Conservation (phyloP, 2,888 invertebrate species). For the Ochropleura plecta region DNA sequence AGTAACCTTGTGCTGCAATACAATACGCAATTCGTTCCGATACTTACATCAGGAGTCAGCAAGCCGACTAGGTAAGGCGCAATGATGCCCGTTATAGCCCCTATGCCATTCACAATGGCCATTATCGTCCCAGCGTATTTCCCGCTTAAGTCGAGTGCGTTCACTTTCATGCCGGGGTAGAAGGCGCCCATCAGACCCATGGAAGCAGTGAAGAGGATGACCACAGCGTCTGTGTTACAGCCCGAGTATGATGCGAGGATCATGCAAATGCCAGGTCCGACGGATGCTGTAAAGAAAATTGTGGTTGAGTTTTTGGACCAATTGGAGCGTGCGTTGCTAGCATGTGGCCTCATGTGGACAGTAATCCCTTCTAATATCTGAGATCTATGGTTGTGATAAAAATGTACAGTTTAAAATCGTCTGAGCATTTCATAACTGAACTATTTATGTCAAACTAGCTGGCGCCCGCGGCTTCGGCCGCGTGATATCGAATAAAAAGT, state of each 20-base stretch:
- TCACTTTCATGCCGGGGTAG: conserved; percentile 93
- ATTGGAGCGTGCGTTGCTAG: neutral
- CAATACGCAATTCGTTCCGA: conserved; percentile 63
- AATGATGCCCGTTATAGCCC: conserved; percentile 93
- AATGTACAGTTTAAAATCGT: neutral
- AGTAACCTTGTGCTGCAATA: conserved; percentile 57
- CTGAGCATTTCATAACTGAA: neutral
- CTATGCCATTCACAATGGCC: conserved; percentile 93
- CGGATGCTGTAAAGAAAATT: conserved; percentile 87
- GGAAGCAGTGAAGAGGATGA: conserved; percentile 91
- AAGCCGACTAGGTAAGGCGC: conserved; percentile 93
- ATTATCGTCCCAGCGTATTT: conserved; percentile 93
- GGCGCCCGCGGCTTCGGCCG: no score
- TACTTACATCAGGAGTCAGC: conserved; percentile 92
- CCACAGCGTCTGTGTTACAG: conserved; percentile 91
- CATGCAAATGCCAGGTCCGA: conserved; percentile 92
- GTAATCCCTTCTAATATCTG: neutral
- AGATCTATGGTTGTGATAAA: neutral
- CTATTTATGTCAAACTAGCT: neutral
- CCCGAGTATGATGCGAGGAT: conserved; percentile 93
- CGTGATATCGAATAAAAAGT: no score
- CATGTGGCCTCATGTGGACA: neutral
- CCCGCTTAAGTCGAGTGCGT: conserved; percentile 92
- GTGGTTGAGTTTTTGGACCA: neutral
- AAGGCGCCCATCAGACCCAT: conserved; percentile 94